Base-by-base conservation (phyloP, 2,113 vertebrate genomes). In the Nycticebus coucang region DNA sequence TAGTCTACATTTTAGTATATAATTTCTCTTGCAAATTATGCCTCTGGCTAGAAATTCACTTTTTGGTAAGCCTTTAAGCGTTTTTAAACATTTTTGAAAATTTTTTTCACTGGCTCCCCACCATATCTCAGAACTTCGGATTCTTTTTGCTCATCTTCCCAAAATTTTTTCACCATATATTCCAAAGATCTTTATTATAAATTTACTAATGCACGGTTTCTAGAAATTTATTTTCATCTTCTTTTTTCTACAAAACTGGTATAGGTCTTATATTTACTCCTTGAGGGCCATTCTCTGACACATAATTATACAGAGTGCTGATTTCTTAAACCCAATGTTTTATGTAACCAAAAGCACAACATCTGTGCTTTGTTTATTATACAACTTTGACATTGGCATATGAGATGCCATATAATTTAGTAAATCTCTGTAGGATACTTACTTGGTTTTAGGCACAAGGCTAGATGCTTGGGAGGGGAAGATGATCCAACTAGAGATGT, bases 181-280 rank as follows among this genome's bases (percentile, higher is more conserved):
- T 50, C 9, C 1, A 75, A 92, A 94, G 87, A 30, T 35, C 7
- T 24, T 59, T 74, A 71, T 71, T 2, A 93, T 69, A 79, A 59
- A 74, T 88, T 59, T 79, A 62, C n/a, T 82, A 37, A 55, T 1
- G 53, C 4, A 9, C 1, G 26, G 13, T 69, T 93, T 92, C 15
- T 89, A 78, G 26, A 95, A 97, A 89, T 55, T 84, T 60, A 82
- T 50, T 78, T 87, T 37, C 30, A 7, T n/a, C 18, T 64, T 30
- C 26, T 75, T 77, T 78, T 78, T 78, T 78, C 45, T 55, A 5
- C 55, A 88, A 86, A 74, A 5, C 15, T 77, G 21, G 1, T 22
- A 55, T 60, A 2, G 18, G 2, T 50, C 28, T 96, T 86, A 59
- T 24, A 50, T 24, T 88, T 26, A 60, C 12, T 94, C 41, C 35